phyloP scores from a whole-genome alignment of 2,113 vertebrate species.

The Nothobranchius furzeri region DNA sequence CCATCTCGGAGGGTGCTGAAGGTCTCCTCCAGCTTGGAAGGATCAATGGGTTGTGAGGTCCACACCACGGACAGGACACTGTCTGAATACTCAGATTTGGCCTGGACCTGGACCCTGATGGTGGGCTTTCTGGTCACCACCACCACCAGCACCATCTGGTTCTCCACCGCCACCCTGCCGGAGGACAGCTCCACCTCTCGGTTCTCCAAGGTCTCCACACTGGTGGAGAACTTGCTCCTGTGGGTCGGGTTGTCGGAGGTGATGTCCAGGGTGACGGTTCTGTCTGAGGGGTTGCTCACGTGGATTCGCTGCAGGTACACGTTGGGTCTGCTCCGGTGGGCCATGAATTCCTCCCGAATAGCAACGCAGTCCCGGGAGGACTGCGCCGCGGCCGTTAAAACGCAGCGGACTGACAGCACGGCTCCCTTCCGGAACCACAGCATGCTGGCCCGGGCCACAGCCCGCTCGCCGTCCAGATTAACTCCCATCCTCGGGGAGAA shows the following conservation, averaged over 20 bases:
- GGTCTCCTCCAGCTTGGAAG: slow-evolving; percentile 83
- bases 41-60: slow-evolving; percentile 81
- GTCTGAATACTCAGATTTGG: slow-evolving; percentile 86
- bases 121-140: slow-evolving; percentile 86
- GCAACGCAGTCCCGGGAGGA: slow-evolving; percentile 83
- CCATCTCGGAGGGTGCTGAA: slow-evolving; percentile 84
- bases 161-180: slow-evolving; percentile 80
- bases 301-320: slow-evolving; percentile 89
- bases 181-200: slow-evolving; percentile 87
- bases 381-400: slow-evolving; percentile 64
- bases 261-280: slow-evolving; percentile 78
- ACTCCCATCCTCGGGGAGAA: slow-evolving; percentile 80
- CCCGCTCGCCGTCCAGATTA: slow-evolving; percentile 70
- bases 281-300: slow-evolving; percentile 87
- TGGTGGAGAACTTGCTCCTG: slow-evolving; percentile 79
- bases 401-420: slow-evolving; percentile 83
- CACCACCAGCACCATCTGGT: slow-evolving; percentile 83
- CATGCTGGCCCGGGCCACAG: slow-evolving; percentile 78
- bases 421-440: slow-evolving; percentile 86
- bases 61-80: slow-evolving; percentile 87
- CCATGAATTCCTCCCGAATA: slow-evolving; percentile 89
- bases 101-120: slow-evolving; percentile 83
- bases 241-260: slow-evolving; percentile 49
- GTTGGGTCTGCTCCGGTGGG: slow-evolving; percentile 88
- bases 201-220: slow-evolving; percentile 85